Conservation (phyloP, 2,797 vertebrate species). For the Columba guinea region DNA sequence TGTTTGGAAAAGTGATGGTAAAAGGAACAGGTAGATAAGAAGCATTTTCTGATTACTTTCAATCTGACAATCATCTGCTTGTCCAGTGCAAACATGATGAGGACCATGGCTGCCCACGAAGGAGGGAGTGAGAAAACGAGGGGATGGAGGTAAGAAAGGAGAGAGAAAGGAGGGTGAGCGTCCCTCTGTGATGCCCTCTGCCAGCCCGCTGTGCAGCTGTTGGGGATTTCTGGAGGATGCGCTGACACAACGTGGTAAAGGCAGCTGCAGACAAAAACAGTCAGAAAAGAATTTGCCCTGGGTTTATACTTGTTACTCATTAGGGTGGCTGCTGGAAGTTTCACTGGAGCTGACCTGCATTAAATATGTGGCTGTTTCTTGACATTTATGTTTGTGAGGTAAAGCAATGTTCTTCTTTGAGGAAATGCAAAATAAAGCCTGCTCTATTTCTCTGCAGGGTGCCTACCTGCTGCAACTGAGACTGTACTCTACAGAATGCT, state of each 20-base stretch:
- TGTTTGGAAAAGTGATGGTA: neutral
- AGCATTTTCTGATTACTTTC: neutral
- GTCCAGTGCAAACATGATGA: neutral
- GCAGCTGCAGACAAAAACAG: neutral
- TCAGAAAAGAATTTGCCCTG: neutral
- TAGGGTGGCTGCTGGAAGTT: neutral
- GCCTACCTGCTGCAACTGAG: neutral
- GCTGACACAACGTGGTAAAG: neutral
- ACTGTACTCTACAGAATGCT: neutral
- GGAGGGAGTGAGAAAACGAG: neutral
- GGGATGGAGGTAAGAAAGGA: neutral
- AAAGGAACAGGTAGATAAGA: neutral
- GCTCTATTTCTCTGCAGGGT: neutral
- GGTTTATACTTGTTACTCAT: neutral
- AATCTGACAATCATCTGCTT: neutral
- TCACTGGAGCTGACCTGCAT: neutral
- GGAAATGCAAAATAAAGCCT: neutral
- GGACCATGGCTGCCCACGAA: neutral
- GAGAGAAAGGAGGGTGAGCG: neutral
- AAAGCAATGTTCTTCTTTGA: neutral
- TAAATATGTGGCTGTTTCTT: constrained; percentile 2
- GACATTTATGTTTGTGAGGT: neutral
- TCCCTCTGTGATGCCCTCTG: neutral
- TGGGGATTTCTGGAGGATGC: neutral
- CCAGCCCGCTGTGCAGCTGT: constrained; percentile 6